Base-by-base conservation (phyloP, 2,113 vertebrate genomes). In the Pardalotus punctatus region DNA sequence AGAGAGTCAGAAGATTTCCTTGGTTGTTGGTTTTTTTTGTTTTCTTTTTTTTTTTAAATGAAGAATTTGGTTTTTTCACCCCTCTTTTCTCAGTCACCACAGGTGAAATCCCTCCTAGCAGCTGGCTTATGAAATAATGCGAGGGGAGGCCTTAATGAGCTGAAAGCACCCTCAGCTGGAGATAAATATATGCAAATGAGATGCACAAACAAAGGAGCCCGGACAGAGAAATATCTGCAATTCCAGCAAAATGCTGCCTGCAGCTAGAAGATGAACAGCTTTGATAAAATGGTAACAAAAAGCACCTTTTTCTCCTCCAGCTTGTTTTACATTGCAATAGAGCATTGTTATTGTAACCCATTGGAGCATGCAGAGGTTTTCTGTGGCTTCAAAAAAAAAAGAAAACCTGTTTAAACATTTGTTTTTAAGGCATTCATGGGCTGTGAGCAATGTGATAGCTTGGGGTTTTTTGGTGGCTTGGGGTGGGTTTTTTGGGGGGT, bases 121-220 rank as follows among this genome's bases (percentile, higher is more conserved):
- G 98, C 98, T 98, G 98, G 98, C 98, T 98, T 98, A 98, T 98
- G 98, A 98, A 98, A 98, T 98, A 98, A 98, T 98, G 98, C 81
- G 96, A 98, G 98, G 98, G 97, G 98, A 98, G 98, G 98, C 98
- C 98, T 98, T 99, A 99, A 99, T 99, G 98, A 99, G 98, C 98
- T 98, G 96, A 98, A 98, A 98, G 98, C 98, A 98, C 98, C 98
- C 98, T 98, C 98, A 98, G 98, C 98, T 98, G 97, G 98, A 98
- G 98, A 98, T 97, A 98, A 99, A 99, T 99, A 98, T 98, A 99
- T 99, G 99, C 98, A 99, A 99, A 99, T 99, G 98, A 99, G 98
- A 99, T 99, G 99, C 99, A 98, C 98, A 98, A 98, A 98, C 98
- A 98, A 98, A 98, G 98, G 97, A 98, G 98, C 98, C 98, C 94